Evolutionary conservation across 2,888 invertebrate species (phyloP), one percentile per base, ranked within the genome.

Genomic region (Synergus itoensis): DNA sequence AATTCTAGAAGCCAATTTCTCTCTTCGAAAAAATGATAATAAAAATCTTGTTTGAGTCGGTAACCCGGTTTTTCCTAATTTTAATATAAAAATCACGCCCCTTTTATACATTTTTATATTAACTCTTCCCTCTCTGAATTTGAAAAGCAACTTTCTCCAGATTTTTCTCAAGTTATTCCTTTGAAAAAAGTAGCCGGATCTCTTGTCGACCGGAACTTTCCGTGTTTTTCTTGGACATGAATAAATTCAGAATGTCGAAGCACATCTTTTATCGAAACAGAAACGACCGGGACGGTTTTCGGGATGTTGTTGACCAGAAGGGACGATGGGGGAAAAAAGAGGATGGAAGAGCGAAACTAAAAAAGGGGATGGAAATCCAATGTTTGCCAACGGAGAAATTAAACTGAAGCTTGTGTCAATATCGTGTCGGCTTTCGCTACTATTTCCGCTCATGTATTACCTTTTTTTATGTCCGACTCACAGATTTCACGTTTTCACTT

Each of bases 371-470:
- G 89, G 87, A 89, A 89, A 89, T 88, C 86, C 89, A 88, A 88
- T 90, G 89, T 91, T 90, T 90, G 88, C 88, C 88, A 82, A 87
- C 84, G 87, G 90, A 90, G 90, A 90, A 90, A 91, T 90, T 91
- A 91, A 90, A 91, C 89, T 87, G 89, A 87, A 89, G 90, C 89
- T 90, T 90, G 88, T 90, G 90, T 91, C 90, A 90, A 91, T 90
- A 91, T 86, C 88, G 85, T 84, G 88, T 87, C 89, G 88, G 89
- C 90, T 89, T 89, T 88, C 87, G 84, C 86, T 87, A 85, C 86
- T 87, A 86, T 86, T 86, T 81, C 84, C 86, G 81, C 86, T 82
- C 83, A 85, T 85, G 87, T 86, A 88, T 85, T 87, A 84, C 84
- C 80, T 83, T 86, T 88, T 87, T 84, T 79, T 81, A 82, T 81